These are phyloP conservation scores for Zelostemma sp. DNA, from an alignment of 1,140 invertebrate genomes.

Conservation along the genomic window DNA sequence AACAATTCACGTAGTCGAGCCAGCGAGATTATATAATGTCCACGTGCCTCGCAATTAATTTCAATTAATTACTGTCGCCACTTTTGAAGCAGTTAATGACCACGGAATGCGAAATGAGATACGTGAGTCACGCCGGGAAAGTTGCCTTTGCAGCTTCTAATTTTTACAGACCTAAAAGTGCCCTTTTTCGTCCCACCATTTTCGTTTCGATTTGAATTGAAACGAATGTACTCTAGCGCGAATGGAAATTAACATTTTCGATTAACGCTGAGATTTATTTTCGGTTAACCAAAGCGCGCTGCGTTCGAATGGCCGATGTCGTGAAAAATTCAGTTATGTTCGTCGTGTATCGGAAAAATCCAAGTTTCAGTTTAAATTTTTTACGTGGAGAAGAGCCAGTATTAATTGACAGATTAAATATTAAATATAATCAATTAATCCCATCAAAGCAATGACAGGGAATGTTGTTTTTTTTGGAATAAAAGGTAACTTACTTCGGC, in stretches of 20 bases:
- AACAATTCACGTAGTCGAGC: not conserved
- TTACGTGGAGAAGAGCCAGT: too few species aligned
- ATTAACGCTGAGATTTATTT: not conserved
- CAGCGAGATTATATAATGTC: not conserved
- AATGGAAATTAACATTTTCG: slow-evolving; percentile 7
- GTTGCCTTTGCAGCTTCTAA: not conserved
- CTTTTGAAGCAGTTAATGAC: slow-evolving; percentile 10
- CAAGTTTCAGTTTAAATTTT: too few species aligned
- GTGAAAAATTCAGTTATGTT: slow-evolving; percentile 33
- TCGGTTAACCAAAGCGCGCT: not conserved
- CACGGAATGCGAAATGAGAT: not conserved
- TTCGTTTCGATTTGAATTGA: not conserved
- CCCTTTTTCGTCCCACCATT: not conserved
- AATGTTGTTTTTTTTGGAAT: too few species aligned
- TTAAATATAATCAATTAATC: too few species aligned
- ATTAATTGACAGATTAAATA: too few species aligned
- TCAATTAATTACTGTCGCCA: slow-evolving; percentile 50
- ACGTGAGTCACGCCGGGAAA: not conserved
- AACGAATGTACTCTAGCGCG: not conserved
- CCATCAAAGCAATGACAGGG: too few species aligned
- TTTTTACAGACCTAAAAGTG: too few species aligned
- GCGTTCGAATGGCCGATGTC: not conserved
- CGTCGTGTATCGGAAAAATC: not conserved
- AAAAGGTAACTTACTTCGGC: slow-evolving; percentile 81
- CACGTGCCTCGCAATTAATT: slow-evolving; percentile 48